Evolutionary conservation across 2,888 invertebrate species (phyloP), one percentile per base, ranked within the genome.

Genomic region (Athetis lepigone): DNA sequence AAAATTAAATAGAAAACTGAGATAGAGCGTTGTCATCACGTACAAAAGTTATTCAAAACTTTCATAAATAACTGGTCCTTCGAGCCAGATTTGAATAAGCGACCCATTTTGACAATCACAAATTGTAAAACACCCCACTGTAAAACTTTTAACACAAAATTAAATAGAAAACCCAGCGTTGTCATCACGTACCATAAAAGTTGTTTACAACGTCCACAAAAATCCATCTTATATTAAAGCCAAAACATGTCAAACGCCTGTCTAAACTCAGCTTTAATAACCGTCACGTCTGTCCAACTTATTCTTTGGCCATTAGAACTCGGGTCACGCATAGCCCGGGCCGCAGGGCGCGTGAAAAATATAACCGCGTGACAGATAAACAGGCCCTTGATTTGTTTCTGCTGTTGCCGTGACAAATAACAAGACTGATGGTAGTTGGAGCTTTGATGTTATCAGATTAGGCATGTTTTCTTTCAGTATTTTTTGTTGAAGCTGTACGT

Each of bases 311-410:
- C 49, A 56, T 72, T 47, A 27, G 60, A 50, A 89, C 84, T 75
- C 86, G 58, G 75, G 88, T 88, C 89, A 89, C 88, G 89, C 76
- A 47, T 72, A 57, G 66, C 57, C 55, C 72, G 75, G 80, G 77
- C 75, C 79, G 75, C 73, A 70, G 80, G 82, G 77, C 83, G 86
- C 85, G 87, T 80, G 86, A 86, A 84, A 89, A 87, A 89, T 88
- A 90, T 85, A 80, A 87, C 84, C 77, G 60, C 70, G 77, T 68
- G 82, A 83, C 84, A 86, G 85, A 87, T 85, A 88, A 85, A 85
- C 86, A 85, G 64, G 64, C 72, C 75, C 85, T 82, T 86, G 89
- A 88, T 88, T 88, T 87, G 88, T 88, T 85, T 80, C 81, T 82
- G 80, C 79, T 79, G 72, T 73, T 78, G 61, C 77, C 71, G 58